These are phyloP conservation scores for Chaetoderma sp. DNA, from an alignment of 2,888 invertebrate species.

Conservation along the genomic window DNA sequence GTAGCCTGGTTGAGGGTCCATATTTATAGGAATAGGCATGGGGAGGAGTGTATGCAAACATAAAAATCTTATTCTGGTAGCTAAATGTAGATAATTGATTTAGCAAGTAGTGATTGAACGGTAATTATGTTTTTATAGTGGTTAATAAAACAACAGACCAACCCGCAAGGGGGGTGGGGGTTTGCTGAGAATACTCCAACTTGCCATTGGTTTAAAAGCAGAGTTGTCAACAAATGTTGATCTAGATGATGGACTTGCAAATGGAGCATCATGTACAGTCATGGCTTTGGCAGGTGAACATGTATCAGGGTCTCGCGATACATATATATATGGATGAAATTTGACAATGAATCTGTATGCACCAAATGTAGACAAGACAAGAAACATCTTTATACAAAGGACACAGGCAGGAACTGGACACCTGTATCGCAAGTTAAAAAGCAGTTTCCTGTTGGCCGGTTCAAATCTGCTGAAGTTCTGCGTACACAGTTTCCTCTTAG, in stretches of 20 bases:
- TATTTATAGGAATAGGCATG: too few relatives aligned
- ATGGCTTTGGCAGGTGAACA: background rate
- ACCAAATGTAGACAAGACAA: background rate
- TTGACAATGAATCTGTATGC: background rate
- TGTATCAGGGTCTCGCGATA: too few relatives aligned
- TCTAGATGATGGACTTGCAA: slow-evolving; percentile 8
- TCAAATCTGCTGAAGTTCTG: slow-evolving; percentile 17
- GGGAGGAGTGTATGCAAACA: too few relatives aligned
- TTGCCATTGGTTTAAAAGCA: background rate
- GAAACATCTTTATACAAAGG: background rate
- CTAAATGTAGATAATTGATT: too few relatives aligned
- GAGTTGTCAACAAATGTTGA: background rate
- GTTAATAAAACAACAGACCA: too few relatives aligned
- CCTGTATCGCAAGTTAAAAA: too few relatives aligned
- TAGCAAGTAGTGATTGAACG: too few relatives aligned
- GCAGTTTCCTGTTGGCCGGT: too few relatives aligned
- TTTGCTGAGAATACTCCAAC: background rate
- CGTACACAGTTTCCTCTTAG: slow-evolving; percentile 28
- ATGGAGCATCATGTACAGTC: background rate
- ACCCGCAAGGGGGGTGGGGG: too few relatives aligned
- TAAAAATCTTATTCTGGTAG: too few relatives aligned
- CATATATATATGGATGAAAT: slow-evolving; percentile 3
- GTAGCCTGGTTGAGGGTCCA: too few relatives aligned
- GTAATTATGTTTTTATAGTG: too few relatives aligned
- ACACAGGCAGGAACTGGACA: background rate